These are phyloP conservation scores for Lutjanus erythropterus DNA, from an alignment of 2,113 vertebrate genomes.

Conservation along the genomic window DNA sequence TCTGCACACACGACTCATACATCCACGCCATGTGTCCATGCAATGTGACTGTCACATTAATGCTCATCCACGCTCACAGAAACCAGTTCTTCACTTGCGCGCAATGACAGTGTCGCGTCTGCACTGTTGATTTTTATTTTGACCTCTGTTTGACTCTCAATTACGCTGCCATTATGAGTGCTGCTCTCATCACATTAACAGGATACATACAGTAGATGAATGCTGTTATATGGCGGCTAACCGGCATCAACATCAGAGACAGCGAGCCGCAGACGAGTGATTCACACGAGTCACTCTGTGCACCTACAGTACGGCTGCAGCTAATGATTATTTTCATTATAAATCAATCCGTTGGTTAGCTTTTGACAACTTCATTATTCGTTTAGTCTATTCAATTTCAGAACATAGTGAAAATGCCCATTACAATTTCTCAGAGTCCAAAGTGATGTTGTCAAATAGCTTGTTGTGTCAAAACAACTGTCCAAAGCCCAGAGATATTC, in stretches of 20 bases:
- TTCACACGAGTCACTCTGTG: neutral
- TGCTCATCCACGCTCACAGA: conserved; percentile 10
- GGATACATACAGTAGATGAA: neutral
- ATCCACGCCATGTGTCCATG: conserved; percentile 33
- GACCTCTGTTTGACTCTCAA: conserved; percentile 42
- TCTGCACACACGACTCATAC: neutral
- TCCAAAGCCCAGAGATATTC: neutral
- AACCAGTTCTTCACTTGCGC: neutral
- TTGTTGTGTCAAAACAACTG: neutral
- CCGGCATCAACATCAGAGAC: conserved; percentile 1
- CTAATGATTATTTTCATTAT: neutral
- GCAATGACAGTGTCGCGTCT: neutral
- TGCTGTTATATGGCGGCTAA: neutral
- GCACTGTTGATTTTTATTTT: neutral
- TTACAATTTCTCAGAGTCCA: neutral
- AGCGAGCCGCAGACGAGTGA: neutral
- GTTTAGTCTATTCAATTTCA: neutral
- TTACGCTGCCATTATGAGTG: conserved; percentile 11
- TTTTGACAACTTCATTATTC: neutral
- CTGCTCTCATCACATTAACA: conserved; percentile 29
- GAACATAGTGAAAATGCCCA: neutral
- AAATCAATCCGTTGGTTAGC: neutral
- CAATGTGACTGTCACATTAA: conserved; percentile 33
- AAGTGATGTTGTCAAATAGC: neutral
- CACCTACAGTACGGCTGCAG: neutral